Evolutionary conservation across 2,888 invertebrate genomes (phyloP).

Genomic region (Norana najaformis): DNA sequence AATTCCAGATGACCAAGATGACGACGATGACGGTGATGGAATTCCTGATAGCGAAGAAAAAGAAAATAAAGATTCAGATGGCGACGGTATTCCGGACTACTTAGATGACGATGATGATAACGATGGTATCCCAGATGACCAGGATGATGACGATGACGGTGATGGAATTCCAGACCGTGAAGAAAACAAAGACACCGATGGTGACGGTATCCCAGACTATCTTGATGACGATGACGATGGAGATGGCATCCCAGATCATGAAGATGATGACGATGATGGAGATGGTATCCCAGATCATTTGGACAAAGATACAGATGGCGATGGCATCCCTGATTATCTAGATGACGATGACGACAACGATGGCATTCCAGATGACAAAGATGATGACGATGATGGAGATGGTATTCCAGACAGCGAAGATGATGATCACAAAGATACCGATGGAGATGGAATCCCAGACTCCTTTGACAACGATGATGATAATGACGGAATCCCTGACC

Average conservation of each 20-base stretch:
- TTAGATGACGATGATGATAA: conserved; percentile 47
- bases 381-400: conserved; percentile 45
- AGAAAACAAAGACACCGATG: conserved; percentile 43
- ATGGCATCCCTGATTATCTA: conserved; percentile 49
- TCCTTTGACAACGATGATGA: conserved; percentile 26
- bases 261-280: conserved; percentile 49
- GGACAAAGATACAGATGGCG: conserved; percentile 46
- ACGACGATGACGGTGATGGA: conserved; percentile 50
- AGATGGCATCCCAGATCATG: conserved; percentile 48
- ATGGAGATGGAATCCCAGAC: conserved; percentile 52
- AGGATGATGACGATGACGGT: conserved; percentile 43
- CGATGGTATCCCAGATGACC: conserved; percentile 49
- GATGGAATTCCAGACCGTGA: conserved; percentile 51
- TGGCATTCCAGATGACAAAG: conserved; percentile 45
- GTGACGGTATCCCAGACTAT: conserved; percentile 51
- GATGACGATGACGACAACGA: conserved; percentile 45
- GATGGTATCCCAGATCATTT: conserved; percentile 50
- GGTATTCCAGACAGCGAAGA: conserved; percentile 47
- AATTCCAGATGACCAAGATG: conserved; percentile 44
- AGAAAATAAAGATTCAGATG: conserved; percentile 40
- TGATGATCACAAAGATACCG: conserved; percentile 48
- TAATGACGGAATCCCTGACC: conserved; percentile 51
- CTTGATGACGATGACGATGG: conserved; percentile 43
- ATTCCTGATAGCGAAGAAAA: conserved; percentile 44
- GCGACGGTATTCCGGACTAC: conserved; percentile 49